Percentiles rank a stretch among this genome's conserved stretches.
Evolutionary conservation across 2,797 vertebrate species (phyloP).

Genomic region (Odontamblyopus rebecca): DNA sequence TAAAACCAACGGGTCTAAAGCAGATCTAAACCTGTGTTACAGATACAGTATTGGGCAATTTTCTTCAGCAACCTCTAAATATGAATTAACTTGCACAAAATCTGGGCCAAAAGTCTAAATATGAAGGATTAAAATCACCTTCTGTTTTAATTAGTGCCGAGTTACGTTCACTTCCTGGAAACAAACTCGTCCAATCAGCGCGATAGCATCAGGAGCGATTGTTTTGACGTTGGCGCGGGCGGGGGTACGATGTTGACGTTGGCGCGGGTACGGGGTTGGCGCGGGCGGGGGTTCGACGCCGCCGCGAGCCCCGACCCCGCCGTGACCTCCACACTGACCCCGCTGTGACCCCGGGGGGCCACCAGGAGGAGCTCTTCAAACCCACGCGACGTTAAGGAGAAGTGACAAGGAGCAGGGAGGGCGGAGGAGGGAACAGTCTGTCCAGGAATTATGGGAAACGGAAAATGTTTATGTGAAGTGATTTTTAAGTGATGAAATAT

Average conservation of each 20-base stretch:
- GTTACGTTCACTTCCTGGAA: conserved; percentile 33
- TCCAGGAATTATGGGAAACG: not conserved
- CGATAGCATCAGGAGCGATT: conserved; percentile 47
- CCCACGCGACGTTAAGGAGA: conserved; percentile 30
- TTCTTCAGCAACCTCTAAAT: no score
- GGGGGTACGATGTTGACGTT: conserved; percentile 13
- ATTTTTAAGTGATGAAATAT: no score
- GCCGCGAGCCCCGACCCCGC: conserved; percentile 13
- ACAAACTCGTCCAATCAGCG: conserved; percentile 54
- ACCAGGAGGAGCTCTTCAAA: conserved; percentile 43
- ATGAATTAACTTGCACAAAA: no score
- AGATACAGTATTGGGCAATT: no score
- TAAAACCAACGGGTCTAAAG: no score
- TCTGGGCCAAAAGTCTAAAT: no score
- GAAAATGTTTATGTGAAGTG: not conserved
- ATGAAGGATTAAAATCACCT: no score
- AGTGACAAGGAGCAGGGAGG: conserved; percentile 12
- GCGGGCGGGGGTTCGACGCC: conserved; percentile 15
- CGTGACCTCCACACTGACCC: conserved; percentile 22
- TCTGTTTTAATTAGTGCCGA: conserved; percentile 34
- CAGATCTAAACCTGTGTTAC: no score
- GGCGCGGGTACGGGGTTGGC: no score
- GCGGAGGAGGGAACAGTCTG: not conserved
- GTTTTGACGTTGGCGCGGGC: not conserved
- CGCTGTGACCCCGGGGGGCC: conserved; percentile 42